phyloP scores from a whole-genome alignment of 2,888 invertebrate genomes.

The Lysandra bellargus region DNA sequence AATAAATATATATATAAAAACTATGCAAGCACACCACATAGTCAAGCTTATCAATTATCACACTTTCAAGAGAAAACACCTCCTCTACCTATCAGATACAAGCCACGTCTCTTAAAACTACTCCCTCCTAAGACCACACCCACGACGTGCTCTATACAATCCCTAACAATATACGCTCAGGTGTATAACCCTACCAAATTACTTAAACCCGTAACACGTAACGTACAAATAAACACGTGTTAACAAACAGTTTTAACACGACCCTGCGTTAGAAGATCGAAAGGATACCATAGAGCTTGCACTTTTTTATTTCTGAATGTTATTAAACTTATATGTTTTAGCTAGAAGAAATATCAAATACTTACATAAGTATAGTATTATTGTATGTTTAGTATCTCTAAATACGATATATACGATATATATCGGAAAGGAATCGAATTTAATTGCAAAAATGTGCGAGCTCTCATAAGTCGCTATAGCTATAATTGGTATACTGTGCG shows the following conservation, averaged over 20 bases:
- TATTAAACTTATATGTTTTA: no score
- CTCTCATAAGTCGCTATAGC: no score
- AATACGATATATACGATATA: no score
- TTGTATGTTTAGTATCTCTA: no score
- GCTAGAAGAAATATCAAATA: no score
- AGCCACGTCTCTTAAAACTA: conserved; percentile 15
- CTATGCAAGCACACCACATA: neutral
- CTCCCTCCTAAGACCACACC: neutral
- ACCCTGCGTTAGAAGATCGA: neutral
- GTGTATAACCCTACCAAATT: conserved; percentile 11
- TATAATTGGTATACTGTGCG: no score
- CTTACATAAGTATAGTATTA: no score
- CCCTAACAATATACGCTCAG: conserved; percentile 12
- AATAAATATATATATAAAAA: neutral
- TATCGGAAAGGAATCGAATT: no score
- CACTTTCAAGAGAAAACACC: conserved; percentile 15
- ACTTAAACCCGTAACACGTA: neutral
- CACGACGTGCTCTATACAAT: neutral
- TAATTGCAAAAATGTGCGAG: no score
- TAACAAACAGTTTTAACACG: conserved; percentile 10
- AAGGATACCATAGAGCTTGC: neutral
- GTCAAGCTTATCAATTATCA: conserved; percentile 9
- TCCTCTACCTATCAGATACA: conserved; percentile 22
- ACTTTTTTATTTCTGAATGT: neutral
- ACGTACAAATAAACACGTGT: conserved; percentile 22